Percentiles rank a stretch among this genome's conserved stretches.
Conservation (phyloP, 1,140 invertebrate species). For the Euborellia annulipes region DNA sequence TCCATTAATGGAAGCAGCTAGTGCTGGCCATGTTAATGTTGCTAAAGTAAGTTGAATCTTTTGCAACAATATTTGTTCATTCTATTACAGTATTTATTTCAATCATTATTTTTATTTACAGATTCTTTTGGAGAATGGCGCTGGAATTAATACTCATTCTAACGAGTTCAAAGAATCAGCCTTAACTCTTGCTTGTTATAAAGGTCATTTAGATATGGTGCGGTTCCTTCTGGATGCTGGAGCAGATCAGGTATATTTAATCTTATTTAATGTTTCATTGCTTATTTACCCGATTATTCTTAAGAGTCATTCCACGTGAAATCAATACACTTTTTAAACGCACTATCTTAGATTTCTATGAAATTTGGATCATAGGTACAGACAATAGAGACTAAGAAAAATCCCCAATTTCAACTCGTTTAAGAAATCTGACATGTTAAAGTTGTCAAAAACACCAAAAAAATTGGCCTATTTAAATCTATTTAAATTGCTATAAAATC, state of each 20-base stretch:
- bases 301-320: too few relatives aligned
- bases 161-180: slow-evolving; percentile 97
- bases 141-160: slow-evolving; percentile 95
- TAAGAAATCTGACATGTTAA: too few relatives aligned
- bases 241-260: slow-evolving; percentile 54
- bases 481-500: too few relatives aligned
- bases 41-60: slow-evolving; percentile 42
- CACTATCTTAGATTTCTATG: too few relatives aligned
- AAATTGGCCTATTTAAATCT: too few relatives aligned
- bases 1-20: slow-evolving; percentile 96
- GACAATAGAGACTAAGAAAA: too few relatives aligned
- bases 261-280: not conserved
- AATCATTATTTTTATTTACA: slow-evolving; percentile 16
- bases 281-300: too few relatives aligned
- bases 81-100: not conserved
- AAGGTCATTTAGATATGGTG: slow-evolving; percentile 97
- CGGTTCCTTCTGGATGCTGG: slow-evolving; percentile 84
- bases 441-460: too few relatives aligned
- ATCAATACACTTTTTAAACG: too few relatives aligned
- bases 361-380: too few relatives aligned
- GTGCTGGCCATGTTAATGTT: slow-evolving; percentile 88
- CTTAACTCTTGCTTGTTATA: slow-evolving; percentile 92
- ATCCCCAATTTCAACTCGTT: too few relatives aligned
- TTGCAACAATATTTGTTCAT: not conserved
- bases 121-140: slow-evolving; percentile 79